phyloP scores from a whole-genome alignment of 2,888 invertebrate species.

The Catocala sponsa region DNA sequence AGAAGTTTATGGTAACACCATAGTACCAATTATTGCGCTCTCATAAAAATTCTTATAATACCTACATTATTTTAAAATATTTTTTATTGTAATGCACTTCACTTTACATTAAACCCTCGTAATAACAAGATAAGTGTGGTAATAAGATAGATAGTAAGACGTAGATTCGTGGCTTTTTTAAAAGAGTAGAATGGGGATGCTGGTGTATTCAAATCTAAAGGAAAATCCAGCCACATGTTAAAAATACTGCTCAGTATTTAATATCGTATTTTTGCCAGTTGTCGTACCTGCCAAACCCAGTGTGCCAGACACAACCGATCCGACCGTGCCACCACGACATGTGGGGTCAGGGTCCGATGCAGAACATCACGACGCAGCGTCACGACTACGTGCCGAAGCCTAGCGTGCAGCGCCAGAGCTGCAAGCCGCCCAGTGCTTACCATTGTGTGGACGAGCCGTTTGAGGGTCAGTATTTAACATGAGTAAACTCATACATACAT shows the following conservation, averaged over 20 bases:
- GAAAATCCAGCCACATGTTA: not conserved
- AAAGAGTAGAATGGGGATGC: no score
- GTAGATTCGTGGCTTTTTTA: no score
- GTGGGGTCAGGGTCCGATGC: constrained; percentile 90
- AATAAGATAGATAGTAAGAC: no score
- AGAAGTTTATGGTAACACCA: no score
- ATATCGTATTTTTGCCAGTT: constrained; percentile 63
- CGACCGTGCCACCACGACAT: constrained; percentile 89
- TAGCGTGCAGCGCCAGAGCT: constrained; percentile 68
- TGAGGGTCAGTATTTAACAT: constrained; percentile 64
- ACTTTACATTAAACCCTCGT: no score
- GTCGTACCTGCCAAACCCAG: constrained; percentile 88
- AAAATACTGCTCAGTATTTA: not conserved
- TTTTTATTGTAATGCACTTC: no score
- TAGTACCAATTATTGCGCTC: no score
- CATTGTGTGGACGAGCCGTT: constrained; percentile 72
- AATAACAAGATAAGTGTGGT: no score
- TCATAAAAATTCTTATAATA: no score
- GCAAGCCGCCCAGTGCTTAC: constrained; percentile 68
- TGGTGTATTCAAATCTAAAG: no score
- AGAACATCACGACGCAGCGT: constrained; percentile 91
- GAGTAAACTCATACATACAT: no score
- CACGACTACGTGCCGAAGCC: constrained; percentile 92
- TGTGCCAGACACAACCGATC: constrained; percentile 86
- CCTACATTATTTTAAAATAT: no score